Base-by-base conservation (phyloP, 2,113 vertebrate species). In the Caranx melampygus region DNA sequence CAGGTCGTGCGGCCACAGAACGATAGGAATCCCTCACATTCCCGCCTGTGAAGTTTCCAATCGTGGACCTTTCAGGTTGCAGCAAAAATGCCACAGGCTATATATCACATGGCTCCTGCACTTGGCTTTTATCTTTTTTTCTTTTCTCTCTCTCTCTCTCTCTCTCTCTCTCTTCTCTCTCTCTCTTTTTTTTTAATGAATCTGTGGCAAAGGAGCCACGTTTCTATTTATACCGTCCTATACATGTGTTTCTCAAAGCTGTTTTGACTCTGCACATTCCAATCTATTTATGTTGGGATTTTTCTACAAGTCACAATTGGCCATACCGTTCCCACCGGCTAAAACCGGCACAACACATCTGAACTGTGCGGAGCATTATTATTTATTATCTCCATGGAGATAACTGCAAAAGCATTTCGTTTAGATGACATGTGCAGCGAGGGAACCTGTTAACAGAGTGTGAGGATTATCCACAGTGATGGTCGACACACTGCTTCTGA, bases 231-330 rank as follows among this genome's bases (percentile, higher is more conserved):
- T 93, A 89, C 75, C 78, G 2, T 5, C 26, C 9, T 15, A 42
- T 63, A 54, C 75, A 57, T 75, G 61, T 61, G 52, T 83, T 83
- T 85, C 80, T 78, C 79, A 64, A 78, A 84, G 88, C 86, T 82
- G 83, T 86, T 92, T 90, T 87, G 84, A 91, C 85, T 85, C 83
- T 72, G 76, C 85, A 91, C 88, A 93, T 93, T 93, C 92, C 86
- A 1, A 1, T 77, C 89, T 89, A 91, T 94, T 92, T 95, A 83
- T 91, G 79, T 81, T 67, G 65, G 64, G 82, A 70, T 70, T 63
- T 63, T 79, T 51, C 69, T 63, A 60, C 67, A 83, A 51, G 76
- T 85, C 79, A 87, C 77, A 87, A 83, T 68, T 57, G 68, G 52
- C 42, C 72, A 15, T 59, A 21, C 35, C 74, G 20, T 75, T 71